Percentiles rank a stretch among this genome's conserved stretches.
Evolutionary conservation across 2,888 invertebrate genomes (phyloP).

Genomic region (Carabus problematicus): DNA sequence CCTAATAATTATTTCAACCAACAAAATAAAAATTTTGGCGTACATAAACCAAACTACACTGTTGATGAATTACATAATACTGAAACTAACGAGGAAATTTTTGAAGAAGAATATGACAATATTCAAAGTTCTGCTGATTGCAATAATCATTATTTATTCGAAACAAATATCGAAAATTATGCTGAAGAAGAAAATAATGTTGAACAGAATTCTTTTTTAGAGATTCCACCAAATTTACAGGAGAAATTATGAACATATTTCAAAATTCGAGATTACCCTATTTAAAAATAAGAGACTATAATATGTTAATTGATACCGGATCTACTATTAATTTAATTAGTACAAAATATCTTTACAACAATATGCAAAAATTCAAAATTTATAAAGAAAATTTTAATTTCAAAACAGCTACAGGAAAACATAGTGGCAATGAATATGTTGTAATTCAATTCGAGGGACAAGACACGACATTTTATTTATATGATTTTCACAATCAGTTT

Average conservation of each 20-base stretch:
- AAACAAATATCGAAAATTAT: slow-evolving; percentile 9
- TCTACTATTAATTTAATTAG: slow-evolving; percentile 21
- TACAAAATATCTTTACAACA: slow-evolving; percentile 7
- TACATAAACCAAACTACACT: slow-evolving; percentile 6
- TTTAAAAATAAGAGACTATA: slow-evolving; percentile 7
- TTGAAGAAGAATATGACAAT: no score
- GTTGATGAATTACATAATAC: slow-evolving; percentile 18
- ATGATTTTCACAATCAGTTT: slow-evolving; percentile 23
- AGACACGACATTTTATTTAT: slow-evolving; percentile 17
- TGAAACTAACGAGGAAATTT: slow-evolving; percentile 1
- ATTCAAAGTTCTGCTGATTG: no score
- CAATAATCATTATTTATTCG: not conserved
- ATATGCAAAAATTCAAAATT: slow-evolving; percentile 9
- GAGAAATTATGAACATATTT: slow-evolving; percentile 6
- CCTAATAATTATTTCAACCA: slow-evolving; percentile 6
- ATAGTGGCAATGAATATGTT: slow-evolving; percentile 23
- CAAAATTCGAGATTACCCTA: slow-evolving; percentile 11
- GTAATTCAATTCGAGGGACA: slow-evolving; percentile 12
- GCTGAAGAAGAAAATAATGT: slow-evolving; percentile 6
- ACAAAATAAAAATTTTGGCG: slow-evolving; percentile 6
- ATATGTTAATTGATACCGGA: slow-evolving; percentile 23
- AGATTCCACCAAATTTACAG: not conserved
- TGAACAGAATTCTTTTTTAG: slow-evolving; percentile 10
- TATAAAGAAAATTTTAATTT: slow-evolving; percentile 17
- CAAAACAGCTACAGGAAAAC: slow-evolving; percentile 19